Evolutionary conservation across 2,888 invertebrate genomes (phyloP).

Genomic region (Dinocampus coccinellae): DNA sequence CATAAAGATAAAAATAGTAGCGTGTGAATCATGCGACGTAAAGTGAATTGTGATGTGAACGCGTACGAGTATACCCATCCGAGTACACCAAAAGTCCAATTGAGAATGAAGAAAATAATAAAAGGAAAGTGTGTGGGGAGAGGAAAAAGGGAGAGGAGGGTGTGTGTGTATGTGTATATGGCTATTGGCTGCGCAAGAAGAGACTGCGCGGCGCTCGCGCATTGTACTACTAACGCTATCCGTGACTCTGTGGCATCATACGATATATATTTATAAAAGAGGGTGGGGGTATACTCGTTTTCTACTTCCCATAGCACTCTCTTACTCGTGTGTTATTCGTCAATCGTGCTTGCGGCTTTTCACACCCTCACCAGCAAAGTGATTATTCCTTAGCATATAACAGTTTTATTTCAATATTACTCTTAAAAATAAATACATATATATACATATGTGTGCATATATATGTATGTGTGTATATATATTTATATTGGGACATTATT

Average conservation of each 20-base stretch:
- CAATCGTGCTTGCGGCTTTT: slow-evolving; percentile 23
- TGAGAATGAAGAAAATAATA: neutral
- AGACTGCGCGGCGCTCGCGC: slow-evolving; percentile 67
- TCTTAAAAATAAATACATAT: neutral
- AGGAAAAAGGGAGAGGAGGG: slow-evolving; percentile 13
- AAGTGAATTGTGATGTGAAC: too few relatives aligned
- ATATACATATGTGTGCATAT: neutral
- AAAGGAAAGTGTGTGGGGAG: neutral
- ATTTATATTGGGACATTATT: neutral
- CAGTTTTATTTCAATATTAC: neutral
- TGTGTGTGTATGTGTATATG: slow-evolving; percentile 27
- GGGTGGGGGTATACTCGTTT: slow-evolving; percentile 46
- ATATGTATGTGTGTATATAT: neutral
- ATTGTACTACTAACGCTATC: slow-evolving; percentile 65
- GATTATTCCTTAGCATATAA: neutral
- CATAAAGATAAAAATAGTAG: too few relatives aligned
- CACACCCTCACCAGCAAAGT: neutral
- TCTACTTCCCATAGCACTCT: slow-evolving; percentile 41
- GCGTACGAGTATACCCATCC: too few relatives aligned
- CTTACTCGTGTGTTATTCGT: slow-evolving; percentile 28
- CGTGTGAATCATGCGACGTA: too few relatives aligned
- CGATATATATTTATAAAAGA: slow-evolving; percentile 2
- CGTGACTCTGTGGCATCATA: slow-evolving; percentile 65
- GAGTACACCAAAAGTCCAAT: too few relatives aligned
- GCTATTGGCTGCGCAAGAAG: slow-evolving; percentile 45